Conservation (phyloP, 2,888 invertebrate genomes). For the Mimumesa dahlbomi region DNA sequence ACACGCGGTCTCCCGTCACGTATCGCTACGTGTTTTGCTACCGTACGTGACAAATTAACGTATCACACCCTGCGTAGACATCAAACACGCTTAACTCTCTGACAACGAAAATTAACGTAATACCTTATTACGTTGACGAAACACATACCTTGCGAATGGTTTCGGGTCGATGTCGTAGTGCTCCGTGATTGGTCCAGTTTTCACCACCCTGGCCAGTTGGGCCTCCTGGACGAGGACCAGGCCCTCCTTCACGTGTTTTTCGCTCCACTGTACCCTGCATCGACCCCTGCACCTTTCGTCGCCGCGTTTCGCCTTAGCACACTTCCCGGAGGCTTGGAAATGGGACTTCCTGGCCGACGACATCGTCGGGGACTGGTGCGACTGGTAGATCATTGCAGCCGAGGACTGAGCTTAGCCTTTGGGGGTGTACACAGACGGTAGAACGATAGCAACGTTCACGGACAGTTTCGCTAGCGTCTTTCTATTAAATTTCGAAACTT, state of each 20-base stretch:
- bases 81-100: too few relatives aligned
- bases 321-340: slow-evolving; percentile 66
- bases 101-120: slow-evolving; percentile 2
- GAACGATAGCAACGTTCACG: too few relatives aligned
- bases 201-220: slow-evolving; percentile 80
- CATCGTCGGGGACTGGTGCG: slow-evolving; percentile 76
- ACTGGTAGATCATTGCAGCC: slow-evolving; percentile 73
- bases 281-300: slow-evolving; percentile 75
- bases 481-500: too few relatives aligned
- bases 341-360: slow-evolving; percentile 75
- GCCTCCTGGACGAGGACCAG: slow-evolving; percentile 80
- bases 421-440: too few relatives aligned
- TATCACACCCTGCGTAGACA: slow-evolving; percentile 13
- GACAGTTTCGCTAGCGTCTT: too few relatives aligned
- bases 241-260: slow-evolving; percentile 81
- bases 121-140: too few relatives aligned
- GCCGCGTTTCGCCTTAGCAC: slow-evolving; percentile 54
- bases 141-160: slow-evolving; percentile 81
- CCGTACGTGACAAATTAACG: slow-evolving; percentile 49
- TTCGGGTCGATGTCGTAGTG: slow-evolving; percentile 81
- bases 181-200: slow-evolving; percentile 81
- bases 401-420: too few relatives aligned
- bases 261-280: slow-evolving; percentile 81
- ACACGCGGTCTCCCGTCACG: slow-evolving; percentile 50
- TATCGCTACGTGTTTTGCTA: slow-evolving; percentile 7